Base-by-base conservation (phyloP, 2,113 vertebrate species). In the Malurus cyaneus region DNA sequence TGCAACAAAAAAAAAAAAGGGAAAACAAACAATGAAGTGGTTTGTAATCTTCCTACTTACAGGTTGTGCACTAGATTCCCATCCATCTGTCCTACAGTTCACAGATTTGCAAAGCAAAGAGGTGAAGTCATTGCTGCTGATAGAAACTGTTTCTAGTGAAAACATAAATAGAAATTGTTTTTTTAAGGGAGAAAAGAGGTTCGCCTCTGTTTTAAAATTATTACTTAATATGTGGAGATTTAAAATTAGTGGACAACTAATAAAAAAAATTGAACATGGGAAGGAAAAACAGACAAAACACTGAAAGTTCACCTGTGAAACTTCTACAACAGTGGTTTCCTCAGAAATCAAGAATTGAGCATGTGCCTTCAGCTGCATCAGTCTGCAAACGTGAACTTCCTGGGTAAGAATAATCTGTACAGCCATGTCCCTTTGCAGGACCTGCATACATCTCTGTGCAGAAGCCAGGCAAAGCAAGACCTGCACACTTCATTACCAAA, bases 351-450 rank as follows among this genome's bases (percentile, higher is more conserved):
- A 56, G 18, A 23, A 16, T 59, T 80, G 11, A 70, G 57, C 14
- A 19, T 18, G 9, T 44, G 47, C 47, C n/a, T 66, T 56, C 32
- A 72, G 34, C 42, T 70, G 67, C 69, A 86, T 56, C 28, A 66
- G 32, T 47, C 18, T 18, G 25, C 9, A 83, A 44, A 16, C 10
- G 7, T 13, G 34, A 80, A 32, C 1, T 76, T 42, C 13, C 41
- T 47, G 28, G 8, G 18, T 39, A 78, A 93, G 39, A 54, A 12
- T 6, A 73, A 73, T 28, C 39, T 41, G 9, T 28, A 41, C 0
- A 2, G 36, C 15, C 67, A 21, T 0, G 0, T 34, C 8, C 14
- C 19, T 62, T 39, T 25, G 10, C 18, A 85, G 26, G 18, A 72
- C 14, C 57, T 57, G 6, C 14, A 26, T 49, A 32, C 31, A 20